These are phyloP conservation scores for Tenualosa ilisha DNA, from an alignment of 2,797 vertebrate genomes.

Conservation along the genomic window DNA sequence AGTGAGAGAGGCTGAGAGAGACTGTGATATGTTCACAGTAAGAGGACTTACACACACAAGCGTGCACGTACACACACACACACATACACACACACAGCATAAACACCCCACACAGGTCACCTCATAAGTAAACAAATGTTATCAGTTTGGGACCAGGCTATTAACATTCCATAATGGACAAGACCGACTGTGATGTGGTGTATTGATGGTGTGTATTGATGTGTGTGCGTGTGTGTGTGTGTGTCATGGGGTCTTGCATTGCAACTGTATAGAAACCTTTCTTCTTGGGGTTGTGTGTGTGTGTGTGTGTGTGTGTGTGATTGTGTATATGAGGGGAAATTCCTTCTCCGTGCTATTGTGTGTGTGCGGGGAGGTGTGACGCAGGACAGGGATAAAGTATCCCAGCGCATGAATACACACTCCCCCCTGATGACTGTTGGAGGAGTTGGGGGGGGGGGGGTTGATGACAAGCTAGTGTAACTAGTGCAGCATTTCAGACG, in stretches of 20 bases:
- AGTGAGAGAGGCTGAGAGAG: too few relatives aligned
- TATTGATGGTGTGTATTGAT: not conserved
- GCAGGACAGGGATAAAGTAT: not conserved
- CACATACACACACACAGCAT: not conserved
- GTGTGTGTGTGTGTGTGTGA: slow-evolving; percentile 19
- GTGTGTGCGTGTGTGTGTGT: slow-evolving; percentile 19
- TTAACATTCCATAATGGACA: not conserved
- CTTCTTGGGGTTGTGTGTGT: not conserved
- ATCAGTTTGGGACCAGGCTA: not conserved
- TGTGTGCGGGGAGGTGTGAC: not conserved
- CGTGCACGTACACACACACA: not conserved
- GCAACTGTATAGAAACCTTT: not conserved
- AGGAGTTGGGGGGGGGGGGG: slow-evolving; percentile 50
- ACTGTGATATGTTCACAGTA: too few relatives aligned
- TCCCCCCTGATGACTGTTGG: slow-evolving; percentile 37
- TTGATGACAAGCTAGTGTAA: slow-evolving; percentile 63
- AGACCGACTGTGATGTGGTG: not conserved
- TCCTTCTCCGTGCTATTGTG: not conserved
- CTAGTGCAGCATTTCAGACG: slow-evolving; percentile 59
- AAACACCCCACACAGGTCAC: slow-evolving; percentile 22
- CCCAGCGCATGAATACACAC: slow-evolving; percentile 1
- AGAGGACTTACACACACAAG: not conserved
- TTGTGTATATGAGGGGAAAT: not conserved
- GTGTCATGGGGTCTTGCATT: not conserved
- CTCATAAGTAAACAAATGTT: slow-evolving; percentile 6